Evolutionary conservation across 2,113 vertebrate species (phyloP), one percentile per base, ranked within the genome.

Genomic region (Marcusenius ussheri): DNA sequence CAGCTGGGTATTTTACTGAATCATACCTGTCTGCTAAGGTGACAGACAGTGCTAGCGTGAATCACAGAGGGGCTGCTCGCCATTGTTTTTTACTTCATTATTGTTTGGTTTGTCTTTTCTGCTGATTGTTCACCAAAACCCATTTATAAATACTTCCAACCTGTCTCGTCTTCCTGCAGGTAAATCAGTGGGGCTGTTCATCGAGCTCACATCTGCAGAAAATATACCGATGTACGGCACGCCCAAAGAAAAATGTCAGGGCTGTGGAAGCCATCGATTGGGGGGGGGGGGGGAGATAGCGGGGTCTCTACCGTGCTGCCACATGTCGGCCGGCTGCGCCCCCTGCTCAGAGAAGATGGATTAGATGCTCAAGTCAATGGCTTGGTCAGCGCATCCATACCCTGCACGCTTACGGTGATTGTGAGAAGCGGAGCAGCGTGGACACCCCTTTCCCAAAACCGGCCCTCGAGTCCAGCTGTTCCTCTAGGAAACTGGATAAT

Each of bases 201-300:
- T 90, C 88, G 56, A 74, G 92, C 92, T 91, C 89, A 92, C 88
- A 66, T 89, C 53, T 89, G 91, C 13, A 50, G 90, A 91, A 42
- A 91, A 94, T 90, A 93, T 94, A 91, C 89, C 91, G 90, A 94
- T 94, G 92, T 89, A 91, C 92, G 91, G 93, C 91, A 92, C 88
- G 91, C 90, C 90, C 8, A 19, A 91, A 94, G 88, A 93, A 90
- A 92, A 92, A 93, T 95, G 93, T 80, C 46, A 53, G 91, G 94
- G 91, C 92, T 91, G 93, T 92, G 93, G 93, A 91, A 92, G 90
- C 39, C 93, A 92, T 93, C 91, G 93, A 94, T 94, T 94, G 87
- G 47, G 58, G 51, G 47, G 62, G 51, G 47, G 62, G 90, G 92
- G 88, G 45, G 51, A 45, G 53, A 91, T 50, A 66, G 88, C 89